Evolutionary conservation across 2,797 vertebrate genomes (phyloP).

Genomic region (Tokudaia muenninki): DNA sequence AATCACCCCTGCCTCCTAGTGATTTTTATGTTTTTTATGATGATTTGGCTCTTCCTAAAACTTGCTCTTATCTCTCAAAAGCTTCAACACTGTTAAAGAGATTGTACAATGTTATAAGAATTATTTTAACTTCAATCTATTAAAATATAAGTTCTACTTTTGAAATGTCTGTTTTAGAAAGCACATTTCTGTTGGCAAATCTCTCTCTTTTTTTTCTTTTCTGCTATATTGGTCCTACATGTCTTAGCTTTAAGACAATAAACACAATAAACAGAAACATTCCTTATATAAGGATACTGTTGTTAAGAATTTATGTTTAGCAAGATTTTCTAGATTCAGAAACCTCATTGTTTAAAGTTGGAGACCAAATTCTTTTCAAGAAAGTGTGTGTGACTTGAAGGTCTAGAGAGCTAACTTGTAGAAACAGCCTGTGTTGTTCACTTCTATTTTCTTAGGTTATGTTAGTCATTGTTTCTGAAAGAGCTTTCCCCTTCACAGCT

Average conservation of each 20-base stretch:
- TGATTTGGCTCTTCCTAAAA: conserved; percentile 7
- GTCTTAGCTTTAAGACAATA: background rate
- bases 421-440: conserved; percentile 48
- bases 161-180: conserved; percentile 46
- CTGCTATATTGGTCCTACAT: background rate
- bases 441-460: conserved; percentile 41
- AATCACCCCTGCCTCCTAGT: background rate
- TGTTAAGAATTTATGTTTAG: background rate
- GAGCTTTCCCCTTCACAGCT: conserved; percentile 51
- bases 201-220: background rate
- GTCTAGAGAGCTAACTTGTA: background rate
- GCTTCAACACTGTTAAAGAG: background rate
- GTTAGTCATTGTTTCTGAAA: background rate
- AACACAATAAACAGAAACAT: conserved; percentile 9
- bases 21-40: conserved; percentile 33
- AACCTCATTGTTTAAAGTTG: background rate
- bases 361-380: background rate
- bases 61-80: conserved; percentile 23
- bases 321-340: conserved; percentile 28
- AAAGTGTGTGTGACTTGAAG: background rate
- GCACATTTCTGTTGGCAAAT: conserved; percentile 15
- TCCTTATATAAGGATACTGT: background rate
- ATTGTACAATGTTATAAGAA: conserved; percentile 12
- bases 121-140: conserved; percentile 19
- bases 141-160: conserved; percentile 54